phyloP scores from a whole-genome alignment of 2,888 invertebrate species.

The Hydraecia micacea region DNA sequence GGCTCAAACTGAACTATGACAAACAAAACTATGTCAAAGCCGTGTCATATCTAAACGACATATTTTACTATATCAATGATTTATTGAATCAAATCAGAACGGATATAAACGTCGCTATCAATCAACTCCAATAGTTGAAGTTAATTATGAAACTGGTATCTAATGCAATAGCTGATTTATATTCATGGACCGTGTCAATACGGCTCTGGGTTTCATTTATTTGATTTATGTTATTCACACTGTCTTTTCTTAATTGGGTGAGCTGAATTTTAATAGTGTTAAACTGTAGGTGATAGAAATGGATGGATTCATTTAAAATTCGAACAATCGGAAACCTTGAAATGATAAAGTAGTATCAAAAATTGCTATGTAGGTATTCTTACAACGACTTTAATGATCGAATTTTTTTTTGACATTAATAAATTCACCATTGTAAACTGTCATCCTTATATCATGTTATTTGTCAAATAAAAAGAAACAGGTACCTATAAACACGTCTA shows the following conservation, averaged over 20 bases:
- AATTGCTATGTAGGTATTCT: background rate
- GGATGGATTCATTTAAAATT: background rate
- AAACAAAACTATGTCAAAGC: conserved; percentile 80
- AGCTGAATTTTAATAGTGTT: conserved; percentile 40
- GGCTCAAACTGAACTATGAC: conserved; percentile 54
- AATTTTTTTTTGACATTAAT: background rate
- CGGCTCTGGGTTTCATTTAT: conserved; percentile 53
- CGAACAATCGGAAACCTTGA: background rate
- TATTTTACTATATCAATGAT: conserved; percentile 77
- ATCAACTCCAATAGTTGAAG: conserved; percentile 69
- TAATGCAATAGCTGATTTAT: conserved; percentile 62
- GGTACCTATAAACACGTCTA: background rate
- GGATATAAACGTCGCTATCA: conserved; percentile 75
- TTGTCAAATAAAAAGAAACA: background rate
- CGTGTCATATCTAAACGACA: conserved; percentile 76
- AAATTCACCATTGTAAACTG: background rate
- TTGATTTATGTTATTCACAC: conserved; percentile 63
- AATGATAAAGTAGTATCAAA: background rate
- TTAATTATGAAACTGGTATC: conserved; percentile 66
- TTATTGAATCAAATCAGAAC: conserved; percentile 76
- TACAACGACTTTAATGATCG: too few species aligned
- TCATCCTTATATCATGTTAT: background rate
- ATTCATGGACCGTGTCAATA: conserved; percentile 66
- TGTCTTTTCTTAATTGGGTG: conserved; percentile 57
- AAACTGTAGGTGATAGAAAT: conserved; percentile 13